Percentiles rank a stretch among this genome's conserved stretches.
Evolutionary conservation across 2,888 invertebrate genomes (phyloP).

Genomic region (Dolomedes plantarius): DNA sequence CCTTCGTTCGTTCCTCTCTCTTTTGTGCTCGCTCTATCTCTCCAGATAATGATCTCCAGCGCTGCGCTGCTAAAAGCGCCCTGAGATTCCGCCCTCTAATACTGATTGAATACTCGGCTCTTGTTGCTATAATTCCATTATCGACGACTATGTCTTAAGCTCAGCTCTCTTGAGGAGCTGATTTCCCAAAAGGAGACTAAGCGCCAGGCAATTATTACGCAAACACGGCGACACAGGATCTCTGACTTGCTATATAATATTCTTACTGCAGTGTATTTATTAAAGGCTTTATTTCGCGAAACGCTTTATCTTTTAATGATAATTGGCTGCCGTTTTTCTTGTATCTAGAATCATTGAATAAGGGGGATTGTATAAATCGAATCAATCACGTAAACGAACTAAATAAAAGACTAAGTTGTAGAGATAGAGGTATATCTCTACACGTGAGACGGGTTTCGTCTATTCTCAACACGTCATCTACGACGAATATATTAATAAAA

Average conservation of each 20-base stretch:
- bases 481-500: no score
- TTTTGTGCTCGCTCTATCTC: slow-evolving; percentile 19
- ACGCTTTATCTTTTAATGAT: slow-evolving; percentile 2
- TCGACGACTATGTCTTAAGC: slow-evolving; percentile 19
- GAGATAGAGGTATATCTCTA: no score
- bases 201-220: slow-evolving; percentile 3
- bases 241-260: not conserved
- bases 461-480: no score
- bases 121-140: slow-evolving; percentile 58
- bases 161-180: not conserved
- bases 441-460: no score
- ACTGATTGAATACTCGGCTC: slow-evolving; percentile 54
- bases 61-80: slow-evolving; percentile 45
- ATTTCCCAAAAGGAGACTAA: slow-evolving; percentile 9
- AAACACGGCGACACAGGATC: slow-evolving; percentile 3
- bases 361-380: no score
- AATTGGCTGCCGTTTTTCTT: not conserved
- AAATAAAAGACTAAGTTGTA: no score
- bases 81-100: slow-evolving; percentile 55
- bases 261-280: not conserved
- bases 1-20: slow-evolving; percentile 39
- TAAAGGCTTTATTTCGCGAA: not conserved
- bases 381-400: no score
- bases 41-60: slow-evolving; percentile 57
- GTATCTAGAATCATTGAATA: no score